Conservation (phyloP, 23 tunicate species). For the Styela plicata region DNA sequence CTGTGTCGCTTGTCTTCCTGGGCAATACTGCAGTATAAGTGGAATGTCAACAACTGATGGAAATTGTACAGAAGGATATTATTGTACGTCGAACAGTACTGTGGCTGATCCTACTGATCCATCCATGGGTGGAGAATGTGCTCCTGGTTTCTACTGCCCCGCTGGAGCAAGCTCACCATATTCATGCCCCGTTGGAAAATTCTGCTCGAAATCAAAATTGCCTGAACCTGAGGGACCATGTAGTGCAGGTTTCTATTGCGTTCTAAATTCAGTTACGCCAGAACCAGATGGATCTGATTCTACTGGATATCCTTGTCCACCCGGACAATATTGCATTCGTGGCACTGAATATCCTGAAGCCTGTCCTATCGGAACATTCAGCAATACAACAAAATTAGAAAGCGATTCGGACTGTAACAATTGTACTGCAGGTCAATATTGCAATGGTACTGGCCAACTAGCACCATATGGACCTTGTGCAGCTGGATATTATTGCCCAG, state of each 20-base stretch:
- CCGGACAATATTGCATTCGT: slow-evolving; percentile 65
- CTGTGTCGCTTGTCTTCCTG: slow-evolving; percentile 57
- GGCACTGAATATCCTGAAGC: slow-evolving; percentile 41
- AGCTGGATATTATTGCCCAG: slow-evolving; percentile 88
- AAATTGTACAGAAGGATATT: slow-evolving; percentile 79
- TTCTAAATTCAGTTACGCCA: slow-evolving; percentile 45
- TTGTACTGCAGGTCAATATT: slow-evolving; percentile 61
- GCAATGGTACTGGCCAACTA: slow-evolving; percentile 42
- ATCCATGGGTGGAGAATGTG: slow-evolving; percentile 66
- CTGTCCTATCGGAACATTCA: slow-evolving; percentile 82
- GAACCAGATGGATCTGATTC: slow-evolving; percentile 53
- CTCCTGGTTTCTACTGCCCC: slow-evolving; percentile 91
- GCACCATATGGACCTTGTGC: slow-evolving; percentile 67
- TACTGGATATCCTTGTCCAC: slow-evolving; percentile 76
- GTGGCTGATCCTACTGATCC: slow-evolving; percentile 59
- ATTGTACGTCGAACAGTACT: slow-evolving; percentile 56
- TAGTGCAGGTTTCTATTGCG: slow-evolving; percentile 69
- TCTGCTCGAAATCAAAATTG: slow-evolving; percentile 52
- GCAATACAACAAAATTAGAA: slow-evolving; percentile 5
- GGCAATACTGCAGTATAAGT: slow-evolving; percentile 47
- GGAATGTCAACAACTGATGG: slow-evolving; percentile 45
- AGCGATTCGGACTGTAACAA: slow-evolving; percentile 51
- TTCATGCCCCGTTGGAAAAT: slow-evolving; percentile 82
- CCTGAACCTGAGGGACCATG: slow-evolving; percentile 46
- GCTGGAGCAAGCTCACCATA: slow-evolving; percentile 68